Base-by-base conservation (phyloP, 2,113 vertebrate genomes). In the Empidonax alnorum region DNA sequence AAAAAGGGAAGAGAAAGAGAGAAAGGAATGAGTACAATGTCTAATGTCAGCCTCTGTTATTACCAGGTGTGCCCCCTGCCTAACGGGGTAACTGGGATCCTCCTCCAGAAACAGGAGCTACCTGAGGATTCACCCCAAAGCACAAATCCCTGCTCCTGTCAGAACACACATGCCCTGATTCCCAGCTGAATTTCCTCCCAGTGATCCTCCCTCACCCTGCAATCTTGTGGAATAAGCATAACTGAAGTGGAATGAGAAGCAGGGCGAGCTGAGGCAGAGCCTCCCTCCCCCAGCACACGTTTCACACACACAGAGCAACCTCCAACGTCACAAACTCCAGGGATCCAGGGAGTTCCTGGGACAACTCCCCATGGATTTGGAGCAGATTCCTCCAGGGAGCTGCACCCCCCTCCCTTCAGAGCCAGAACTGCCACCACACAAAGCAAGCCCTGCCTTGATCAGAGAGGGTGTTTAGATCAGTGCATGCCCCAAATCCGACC, bases 391-490 rank as follows among this genome's bases (percentile, higher is more conserved):
- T 81, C 42, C 9, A 50, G 46, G 2, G 35, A 79, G 59, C 72
- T 52, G 55, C 23, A 21, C 27, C 33, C 79, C 62, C 41, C 19
- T 42, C 74, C 53, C 12, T 4, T 33, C 50, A 37, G 27, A 41
- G 50, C 12, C 14, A 27, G 27, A 63, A 3, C 3, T 69, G 76
- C 1, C 46, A 19, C 68, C 4, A 7, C 41, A 5, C 8, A 10
- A 12, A 74, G 31, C 55, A 11, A 9, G 33, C 22, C 41, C 44
- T 3, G 3, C n/a, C n/a, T 37, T 7, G 33, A 28, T 4, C 61
- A 21, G 13, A 37, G 21, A 14, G 12, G 27, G 7, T 0, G 6
- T 7, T 24, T 22, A 6, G 24, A 53, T 5, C 10, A n/a, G 0
- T 7, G 37, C 33, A 3, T 21, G 4, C 21, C 21, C 10, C 18